Evolutionary conservation across 1,140 invertebrate species (phyloP).

Genomic region (Kradibia gibbosae): DNA sequence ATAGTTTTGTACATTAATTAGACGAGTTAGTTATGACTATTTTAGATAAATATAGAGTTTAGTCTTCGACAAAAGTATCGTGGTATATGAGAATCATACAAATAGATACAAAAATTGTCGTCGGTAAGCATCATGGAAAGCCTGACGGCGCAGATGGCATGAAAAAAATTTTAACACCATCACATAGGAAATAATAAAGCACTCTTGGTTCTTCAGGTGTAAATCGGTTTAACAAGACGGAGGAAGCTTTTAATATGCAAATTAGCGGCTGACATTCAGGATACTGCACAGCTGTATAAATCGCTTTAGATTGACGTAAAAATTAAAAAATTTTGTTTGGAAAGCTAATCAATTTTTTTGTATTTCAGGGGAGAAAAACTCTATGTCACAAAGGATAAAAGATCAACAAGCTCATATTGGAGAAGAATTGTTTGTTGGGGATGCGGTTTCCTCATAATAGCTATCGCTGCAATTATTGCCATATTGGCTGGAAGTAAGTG

Average conservation of each 20-base stretch:
- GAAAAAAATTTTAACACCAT: slow-evolving; percentile 44
- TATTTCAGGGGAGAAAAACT: slow-evolving; percentile 84
- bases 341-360: slow-evolving; percentile 28
- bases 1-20: slow-evolving; percentile 19
- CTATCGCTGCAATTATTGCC: slow-evolving; percentile 78
- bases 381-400: slow-evolving; percentile 85
- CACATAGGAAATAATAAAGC: slow-evolving; percentile 47
- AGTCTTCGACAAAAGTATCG: not conserved
- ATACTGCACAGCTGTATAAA: slow-evolving; percentile 62
- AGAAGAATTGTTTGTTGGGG: slow-evolving; percentile 80
- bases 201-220: slow-evolving; percentile 46
- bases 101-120: slow-evolving; percentile 12
- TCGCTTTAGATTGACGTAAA: slow-evolving; percentile 52
- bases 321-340: not conserved
- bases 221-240: slow-evolving; percentile 49
- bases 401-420: slow-evolving; percentile 78
- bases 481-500: slow-evolving; percentile 81
- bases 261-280: slow-evolving; percentile 54
- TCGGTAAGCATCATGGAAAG: slow-evolving; percentile 24
- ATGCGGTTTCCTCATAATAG: slow-evolving; percentile 75
- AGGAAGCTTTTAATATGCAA: slow-evolving; percentile 57
- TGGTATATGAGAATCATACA: slow-evolving; percentile 25
- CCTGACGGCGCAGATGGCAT: slow-evolving; percentile 41
- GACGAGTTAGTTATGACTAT: slow-evolving; percentile 23
- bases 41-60: slow-evolving; percentile 27